Conservation (phyloP, 2,113 vertebrate genomes). For the Dasyornis broadbenti region DNA sequence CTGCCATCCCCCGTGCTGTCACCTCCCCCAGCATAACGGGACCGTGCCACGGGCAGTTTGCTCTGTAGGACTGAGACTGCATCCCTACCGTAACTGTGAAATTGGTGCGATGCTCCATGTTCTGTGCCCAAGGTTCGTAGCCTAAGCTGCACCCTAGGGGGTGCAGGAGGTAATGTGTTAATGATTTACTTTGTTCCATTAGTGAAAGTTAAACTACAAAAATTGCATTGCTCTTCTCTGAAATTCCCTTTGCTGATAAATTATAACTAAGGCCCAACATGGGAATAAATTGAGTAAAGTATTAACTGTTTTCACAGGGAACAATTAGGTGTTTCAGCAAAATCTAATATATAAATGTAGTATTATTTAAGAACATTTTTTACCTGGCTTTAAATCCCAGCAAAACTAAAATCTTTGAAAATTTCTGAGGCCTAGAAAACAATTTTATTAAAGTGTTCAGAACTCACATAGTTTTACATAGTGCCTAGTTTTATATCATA, state of each 20-base stretch:
- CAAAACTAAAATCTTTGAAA: background rate
- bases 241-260: background rate
- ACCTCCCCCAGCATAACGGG: fast-evolving
- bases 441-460: background rate
- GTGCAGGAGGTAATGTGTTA: background rate
- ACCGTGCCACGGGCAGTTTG: background rate
- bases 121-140: too few relatives aligned
- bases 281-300: background rate
- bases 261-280: background rate
- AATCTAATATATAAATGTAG: background rate
- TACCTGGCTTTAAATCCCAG: background rate
- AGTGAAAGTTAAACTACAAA: background rate
- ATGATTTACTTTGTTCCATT: conserved; percentile 23
- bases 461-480: background rate
- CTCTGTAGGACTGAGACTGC: background rate
- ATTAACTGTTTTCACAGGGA: background rate
- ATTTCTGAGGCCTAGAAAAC: background rate
- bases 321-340: background rate
- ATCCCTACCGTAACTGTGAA: fast-evolving
- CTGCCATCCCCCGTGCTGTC: background rate
- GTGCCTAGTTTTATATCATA: background rate
- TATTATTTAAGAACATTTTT: background rate
- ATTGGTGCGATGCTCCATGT: background rate
- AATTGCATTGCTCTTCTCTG: background rate
- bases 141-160: background rate